Conservation (phyloP, 2,113 vertebrate species). For the Vanacampus margaritifer region DNA sequence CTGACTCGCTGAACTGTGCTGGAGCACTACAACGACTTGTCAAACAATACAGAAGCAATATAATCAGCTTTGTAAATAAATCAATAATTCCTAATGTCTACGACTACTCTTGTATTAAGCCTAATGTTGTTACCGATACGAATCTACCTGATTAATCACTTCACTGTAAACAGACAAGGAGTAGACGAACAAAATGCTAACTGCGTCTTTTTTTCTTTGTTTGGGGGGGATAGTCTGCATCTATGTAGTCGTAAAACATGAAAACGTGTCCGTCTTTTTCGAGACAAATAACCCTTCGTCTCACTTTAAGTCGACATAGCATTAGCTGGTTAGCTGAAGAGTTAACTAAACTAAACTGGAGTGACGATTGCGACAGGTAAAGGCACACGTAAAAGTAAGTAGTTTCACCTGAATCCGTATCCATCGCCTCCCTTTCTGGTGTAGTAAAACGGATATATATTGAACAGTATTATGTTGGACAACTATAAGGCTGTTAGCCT, state of each 20-base stretch:
- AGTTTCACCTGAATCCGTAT: conserved; percentile 56
- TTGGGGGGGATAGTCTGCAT: neutral
- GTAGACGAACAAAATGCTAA: neutral
- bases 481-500: neutral
- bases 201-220: neutral
- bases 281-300: neutral
- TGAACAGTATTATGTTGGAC: neutral
- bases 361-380: neutral
- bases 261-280: neutral
- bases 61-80: no score
- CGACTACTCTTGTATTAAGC: no score
- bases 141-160: no score
- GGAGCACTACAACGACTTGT: no score
- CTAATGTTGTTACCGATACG: no score
- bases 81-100: no score
- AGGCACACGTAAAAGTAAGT: neutral
- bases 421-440: conserved; percentile 29
- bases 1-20: no score
- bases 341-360: neutral
- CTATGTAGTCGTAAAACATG: neutral
- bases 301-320: conserved; percentile 7
- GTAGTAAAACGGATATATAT: neutral
- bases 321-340: conserved; percentile 11
- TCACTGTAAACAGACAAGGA: no score
- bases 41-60: no score